A percentile compares a stretch with the other conserved stretches of the same genome.
phyloP scores from a whole-genome alignment of 2,888 invertebrate species.

The Cynaeus angustus region DNA sequence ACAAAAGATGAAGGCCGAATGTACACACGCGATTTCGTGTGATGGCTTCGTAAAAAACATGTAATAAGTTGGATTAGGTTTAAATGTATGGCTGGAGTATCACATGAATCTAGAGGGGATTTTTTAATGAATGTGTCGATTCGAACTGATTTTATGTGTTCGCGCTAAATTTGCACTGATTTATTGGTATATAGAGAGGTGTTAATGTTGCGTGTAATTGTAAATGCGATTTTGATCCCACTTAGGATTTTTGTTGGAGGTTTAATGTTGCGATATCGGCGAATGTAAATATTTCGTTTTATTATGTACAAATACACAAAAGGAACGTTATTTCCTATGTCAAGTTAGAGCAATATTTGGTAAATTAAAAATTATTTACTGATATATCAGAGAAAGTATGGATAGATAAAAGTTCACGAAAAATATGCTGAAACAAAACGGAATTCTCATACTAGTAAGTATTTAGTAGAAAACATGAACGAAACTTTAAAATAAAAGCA shows the following conservation, averaged over 20 bases:
- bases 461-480: too few relatives aligned
- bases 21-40: not conserved
- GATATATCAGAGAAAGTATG: too few relatives aligned
- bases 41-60: too few relatives aligned
- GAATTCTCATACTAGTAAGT: too few relatives aligned
- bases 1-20: slow-evolving; percentile 1
- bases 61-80: too few relatives aligned
- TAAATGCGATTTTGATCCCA: not conserved
- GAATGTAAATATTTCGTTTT: not conserved
- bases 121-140: not conserved
- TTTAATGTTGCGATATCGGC: not conserved
- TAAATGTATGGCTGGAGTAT: too few relatives aligned
- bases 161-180: not conserved
- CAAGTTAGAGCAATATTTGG: too few relatives aligned
- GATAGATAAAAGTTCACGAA: too few relatives aligned
- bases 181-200: not conserved
- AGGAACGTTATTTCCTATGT: too few relatives aligned
- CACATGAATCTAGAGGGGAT: not conserved
- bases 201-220: slow-evolving; percentile 2
- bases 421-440: too few relatives aligned
- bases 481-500: too few relatives aligned
- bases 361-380: too few relatives aligned
- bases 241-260: not conserved
- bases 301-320: not conserved
- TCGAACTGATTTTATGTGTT: not conserved